phyloP scores from a whole-genome alignment of 64 coral and sea anemone species.

The Montipora foliosa region DNA sequence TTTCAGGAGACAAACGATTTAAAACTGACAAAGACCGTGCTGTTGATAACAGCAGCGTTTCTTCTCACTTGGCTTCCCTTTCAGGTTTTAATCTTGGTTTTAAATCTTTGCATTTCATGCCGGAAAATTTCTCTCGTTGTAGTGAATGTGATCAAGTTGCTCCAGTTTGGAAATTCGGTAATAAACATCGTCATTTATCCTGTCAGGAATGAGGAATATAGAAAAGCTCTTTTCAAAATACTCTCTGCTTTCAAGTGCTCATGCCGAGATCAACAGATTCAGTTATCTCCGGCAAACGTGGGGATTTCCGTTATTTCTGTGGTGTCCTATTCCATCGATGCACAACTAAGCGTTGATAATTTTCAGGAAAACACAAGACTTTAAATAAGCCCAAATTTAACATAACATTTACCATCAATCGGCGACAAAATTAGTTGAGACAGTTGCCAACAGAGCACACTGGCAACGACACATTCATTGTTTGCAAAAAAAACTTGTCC shows the following conservation, averaged over 20 bases:
- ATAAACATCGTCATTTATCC: not conserved
- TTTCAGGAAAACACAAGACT: too few species aligned
- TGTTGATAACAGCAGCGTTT: conserved; percentile 7
- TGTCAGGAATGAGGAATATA: not conserved
- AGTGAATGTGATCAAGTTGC: not conserved
- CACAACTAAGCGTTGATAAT: too few species aligned
- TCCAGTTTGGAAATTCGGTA: not conserved
- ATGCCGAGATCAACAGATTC: not conserved
- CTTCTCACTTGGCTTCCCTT: conserved; percentile 59
- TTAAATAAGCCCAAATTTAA: too few species aligned
- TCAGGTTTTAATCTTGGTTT: not conserved
- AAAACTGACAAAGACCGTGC: conserved; percentile 12
- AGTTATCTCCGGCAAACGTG: not conserved
- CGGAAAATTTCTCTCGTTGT: not conserved
- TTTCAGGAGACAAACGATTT: not conserved
- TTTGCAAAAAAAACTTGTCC: too few species aligned
- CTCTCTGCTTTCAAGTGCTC: not conserved
- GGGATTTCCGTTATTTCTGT: not conserved
- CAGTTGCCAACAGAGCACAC: too few species aligned
- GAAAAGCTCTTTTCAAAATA: not conserved
- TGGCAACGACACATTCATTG: too few species aligned
- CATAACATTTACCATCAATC: too few species aligned
- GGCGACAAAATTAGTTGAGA: too few species aligned
- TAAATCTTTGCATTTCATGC: not conserved
- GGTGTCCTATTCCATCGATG: too few species aligned